These are phyloP conservation scores for Drosophila repletoides DNA, from an alignment of 1,140 invertebrate species.

Conservation along the genomic window DNA sequence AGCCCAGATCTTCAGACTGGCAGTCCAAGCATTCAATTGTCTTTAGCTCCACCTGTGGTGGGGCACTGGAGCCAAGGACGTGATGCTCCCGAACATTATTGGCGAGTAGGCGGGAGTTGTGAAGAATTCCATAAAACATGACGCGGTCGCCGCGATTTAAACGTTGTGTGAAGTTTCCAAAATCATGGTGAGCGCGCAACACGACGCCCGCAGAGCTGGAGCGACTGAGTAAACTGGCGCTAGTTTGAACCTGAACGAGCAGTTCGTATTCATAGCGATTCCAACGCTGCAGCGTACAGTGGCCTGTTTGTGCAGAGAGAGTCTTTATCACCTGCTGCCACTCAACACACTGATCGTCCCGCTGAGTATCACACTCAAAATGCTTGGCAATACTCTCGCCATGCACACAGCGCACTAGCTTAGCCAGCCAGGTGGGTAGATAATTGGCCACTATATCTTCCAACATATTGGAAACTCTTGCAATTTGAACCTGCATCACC, in stretches of 20 bases:
- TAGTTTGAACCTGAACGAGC: constrained; percentile 86
- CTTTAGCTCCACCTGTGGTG: constrained; percentile 84
- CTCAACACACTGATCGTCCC: constrained; percentile 75
- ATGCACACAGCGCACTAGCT: constrained; percentile 87
- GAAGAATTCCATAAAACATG: constrained; percentile 86
- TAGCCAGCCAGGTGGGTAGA: constrained; percentile 84
- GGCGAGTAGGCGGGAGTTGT: constrained; percentile 69
- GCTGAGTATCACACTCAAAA: constrained; percentile 69
- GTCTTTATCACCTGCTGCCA: constrained; percentile 83
- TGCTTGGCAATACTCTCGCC: constrained; percentile 86
- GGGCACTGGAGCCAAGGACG: constrained; percentile 84
- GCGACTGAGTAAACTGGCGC: constrained; percentile 84
- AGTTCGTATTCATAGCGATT: constrained; percentile 89
- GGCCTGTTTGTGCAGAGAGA: constrained; percentile 84
- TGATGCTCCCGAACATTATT: constrained; percentile 29
- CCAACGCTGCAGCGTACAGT: constrained; percentile 88
- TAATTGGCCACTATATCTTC: constrained; percentile 84
- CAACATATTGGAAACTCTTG: constrained; percentile 85
- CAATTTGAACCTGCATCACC: constrained; percentile 86
- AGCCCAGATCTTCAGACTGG: constrained; percentile 83
- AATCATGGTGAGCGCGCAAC: constrained; percentile 85
- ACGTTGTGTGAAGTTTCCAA: constrained; percentile 87
- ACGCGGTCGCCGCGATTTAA: constrained; percentile 88
- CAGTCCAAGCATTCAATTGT: constrained; percentile 88
- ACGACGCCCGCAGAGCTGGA: constrained; percentile 84